Percentiles rank a stretch among this genome's conserved stretches.
Conservation (phyloP, 2,797 vertebrate species). For the Ptychobarbus kaznakovi region DNA sequence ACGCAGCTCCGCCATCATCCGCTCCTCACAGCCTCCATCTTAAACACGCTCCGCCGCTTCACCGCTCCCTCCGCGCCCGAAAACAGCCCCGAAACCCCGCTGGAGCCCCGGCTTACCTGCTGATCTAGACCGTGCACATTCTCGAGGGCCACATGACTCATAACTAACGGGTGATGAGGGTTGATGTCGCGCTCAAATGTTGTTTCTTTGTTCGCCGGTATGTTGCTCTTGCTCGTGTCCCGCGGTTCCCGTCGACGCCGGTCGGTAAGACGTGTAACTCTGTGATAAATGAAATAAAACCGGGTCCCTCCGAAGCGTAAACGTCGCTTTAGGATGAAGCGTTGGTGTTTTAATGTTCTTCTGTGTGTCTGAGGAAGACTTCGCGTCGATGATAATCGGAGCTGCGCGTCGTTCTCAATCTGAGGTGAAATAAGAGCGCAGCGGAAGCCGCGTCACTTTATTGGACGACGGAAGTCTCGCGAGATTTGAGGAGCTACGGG, state of each 20-base stretch:
- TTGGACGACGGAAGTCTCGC: constrained; percentile 57
- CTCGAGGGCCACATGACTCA: constrained; percentile 99
- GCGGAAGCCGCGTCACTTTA: constrained; percentile 56
- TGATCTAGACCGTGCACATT: constrained; percentile 99
- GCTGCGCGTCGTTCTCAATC: constrained; percentile 47
- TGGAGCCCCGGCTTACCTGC: constrained; percentile 84
- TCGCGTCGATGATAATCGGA: constrained; percentile 26
- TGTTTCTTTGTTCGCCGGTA: constrained; percentile 79
- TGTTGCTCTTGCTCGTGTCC: constrained; percentile 60
- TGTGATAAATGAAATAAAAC: constrained; percentile 5
- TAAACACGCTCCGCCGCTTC: constrained; percentile 56
- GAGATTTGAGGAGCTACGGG: constrained; percentile 31
- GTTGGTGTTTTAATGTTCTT: neutral
- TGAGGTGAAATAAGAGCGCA: constrained; percentile 55
- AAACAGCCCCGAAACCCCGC: constrained; percentile 59
- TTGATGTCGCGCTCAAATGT: constrained; percentile 75
- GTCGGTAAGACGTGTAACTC: neutral
- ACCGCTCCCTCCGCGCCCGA: neutral
- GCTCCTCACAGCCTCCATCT: constrained; percentile 73
- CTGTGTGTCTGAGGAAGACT: constrained; percentile 5
- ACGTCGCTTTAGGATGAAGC: neutral
- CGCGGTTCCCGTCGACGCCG: constrained; percentile 33
- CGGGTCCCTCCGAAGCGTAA: neutral
- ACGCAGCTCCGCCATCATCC: constrained; percentile 58
- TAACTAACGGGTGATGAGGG: constrained; percentile 91